Base-by-base conservation (phyloP, 1,140 invertebrate species). In the Drosophila burlai region DNA sequence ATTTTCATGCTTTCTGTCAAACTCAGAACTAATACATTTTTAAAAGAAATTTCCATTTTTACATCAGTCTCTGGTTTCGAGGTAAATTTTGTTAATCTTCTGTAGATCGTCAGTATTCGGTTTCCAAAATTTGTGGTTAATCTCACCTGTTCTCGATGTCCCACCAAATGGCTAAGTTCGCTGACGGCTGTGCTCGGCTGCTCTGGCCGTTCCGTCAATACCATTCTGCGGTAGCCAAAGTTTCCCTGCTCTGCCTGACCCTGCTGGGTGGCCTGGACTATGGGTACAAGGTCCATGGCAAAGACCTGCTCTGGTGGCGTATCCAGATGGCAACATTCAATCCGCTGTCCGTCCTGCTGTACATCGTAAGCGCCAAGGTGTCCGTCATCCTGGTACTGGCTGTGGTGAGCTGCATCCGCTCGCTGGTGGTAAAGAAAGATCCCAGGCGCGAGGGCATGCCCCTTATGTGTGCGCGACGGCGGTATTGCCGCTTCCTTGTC, bases 401-500 rank as follows among this genome's bases (percentile, higher is more conserved):
- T 0, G 18, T 86, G 24, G 38, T 66, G 29, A 78, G 69, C 13
- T 81, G 65, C 38, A 29, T 47, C 1, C n/a, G 55, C 4, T 9
- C 38, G 15, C 21, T n/a, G 2, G 21, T 36, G 10, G 13, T 6
- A 0, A 24, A 46, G 18, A 11, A 50, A 9, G n/a, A 11, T 15
- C 6, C 34, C 26, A 8, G 8, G 11, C 15, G 11, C 4, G 7
- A 21, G 15, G 63, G 64, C 2, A 49, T 60, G 15, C 26, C 81
- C 2, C 58, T 83, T n/a, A 13, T 55, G 8, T 31, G 36, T 26
- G 57, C 67, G 2, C 74, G 67, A 26, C 73, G 45, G 4, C 84
- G 84, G 11, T 87, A 72, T 67, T 43, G 65, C n/a, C 77, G 68
- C 2, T 89, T 75, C 13, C 50, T 81, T 21, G 8, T 89, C 3